These are phyloP conservation scores for Caenorhabditis latens DNA, from an alignment of 1,140 invertebrate genomes.

Conservation along the genomic window DNA sequence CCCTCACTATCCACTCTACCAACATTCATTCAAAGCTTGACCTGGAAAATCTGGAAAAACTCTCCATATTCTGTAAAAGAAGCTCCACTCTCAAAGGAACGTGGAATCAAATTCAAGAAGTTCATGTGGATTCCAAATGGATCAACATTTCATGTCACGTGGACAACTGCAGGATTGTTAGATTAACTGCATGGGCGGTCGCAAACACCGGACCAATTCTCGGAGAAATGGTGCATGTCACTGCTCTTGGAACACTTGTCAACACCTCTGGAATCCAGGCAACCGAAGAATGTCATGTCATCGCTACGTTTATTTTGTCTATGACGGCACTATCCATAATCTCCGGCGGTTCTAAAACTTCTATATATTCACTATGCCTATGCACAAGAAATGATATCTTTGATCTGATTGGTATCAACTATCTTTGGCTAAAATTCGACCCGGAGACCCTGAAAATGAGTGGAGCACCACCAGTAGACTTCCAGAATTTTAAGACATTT, in stretches of 20 bases:
- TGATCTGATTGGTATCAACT: neutral
- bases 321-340: neutral
- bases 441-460: neutral
- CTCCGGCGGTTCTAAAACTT: neutral
- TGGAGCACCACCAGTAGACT: neutral
- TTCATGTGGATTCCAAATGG: constrained; percentile 52
- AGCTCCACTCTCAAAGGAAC: constrained; percentile 9
- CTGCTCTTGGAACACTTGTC: neutral
- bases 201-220: neutral
- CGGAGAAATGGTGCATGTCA: neutral
- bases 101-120: neutral
- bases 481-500: constrained; percentile 36
- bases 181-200: constrained; percentile 11
- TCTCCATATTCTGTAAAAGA: constrained; percentile 36
- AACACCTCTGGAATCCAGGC: neutral
- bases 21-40: constrained; percentile 13
- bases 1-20: constrained; percentile 14
- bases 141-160: constrained; percentile 29
- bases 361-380: neutral
- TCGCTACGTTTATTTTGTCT: neutral
- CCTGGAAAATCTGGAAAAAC: neutral
- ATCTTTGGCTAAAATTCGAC: constrained; percentile 18
- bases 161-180: neutral
- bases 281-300: neutral
- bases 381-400: neutral